Evolutionary conservation across 2,888 invertebrate species (phyloP), one percentile per base, ranked within the genome.

Genomic region (Branchipolynoe longqiensis): DNA sequence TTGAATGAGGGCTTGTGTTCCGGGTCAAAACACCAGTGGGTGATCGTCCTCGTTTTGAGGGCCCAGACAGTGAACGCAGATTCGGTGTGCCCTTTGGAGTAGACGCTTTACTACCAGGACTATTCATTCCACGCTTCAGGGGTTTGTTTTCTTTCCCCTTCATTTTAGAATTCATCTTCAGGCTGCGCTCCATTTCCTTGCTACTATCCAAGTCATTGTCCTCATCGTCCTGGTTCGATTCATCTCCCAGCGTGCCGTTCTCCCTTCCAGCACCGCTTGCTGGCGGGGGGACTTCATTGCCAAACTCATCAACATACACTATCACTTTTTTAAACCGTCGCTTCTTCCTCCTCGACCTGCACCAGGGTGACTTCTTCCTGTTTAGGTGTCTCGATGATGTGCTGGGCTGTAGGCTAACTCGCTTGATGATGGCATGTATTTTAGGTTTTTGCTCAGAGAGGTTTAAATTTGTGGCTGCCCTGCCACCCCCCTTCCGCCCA

Each of bases 291-390:
- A 78, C 62, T 41, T 87, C 86, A 25, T 87, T 86, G 41, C 88
- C 88, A 33, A 78, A 48, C 56, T 85, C 73, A 48, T 87, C 87
- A 25, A 86, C 74, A 33, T 87, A 87, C 33, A 86, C 33, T 1
- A 86, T 54, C 0, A 87, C 81, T 54, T 83, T 87, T 31, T 56
- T 73, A 58, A 33, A 86, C 28, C 84, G 74, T n/a, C n/a, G n/a
- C n/a, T n/a, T n/a, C 25, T 54, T 83, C 28, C 59, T 87, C 8
- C 18, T 28, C 0, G 85, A 56, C n/a, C 54, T 84, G 74, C 85
- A 87, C 86, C 86, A 87, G 3, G 85, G 86, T n/a, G 86, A 85
- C 85, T 78, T 41, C 8, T 41, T 28, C 78, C 31, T 73, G 36
- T 1, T 25, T n/a, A n/a, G n/a, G n/a, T n/a, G n/a, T n/a, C n/a